These are phyloP conservation scores for Aegithalos caudatus DNA, from an alignment of 2,113 vertebrate species.

Conservation along the genomic window DNA sequence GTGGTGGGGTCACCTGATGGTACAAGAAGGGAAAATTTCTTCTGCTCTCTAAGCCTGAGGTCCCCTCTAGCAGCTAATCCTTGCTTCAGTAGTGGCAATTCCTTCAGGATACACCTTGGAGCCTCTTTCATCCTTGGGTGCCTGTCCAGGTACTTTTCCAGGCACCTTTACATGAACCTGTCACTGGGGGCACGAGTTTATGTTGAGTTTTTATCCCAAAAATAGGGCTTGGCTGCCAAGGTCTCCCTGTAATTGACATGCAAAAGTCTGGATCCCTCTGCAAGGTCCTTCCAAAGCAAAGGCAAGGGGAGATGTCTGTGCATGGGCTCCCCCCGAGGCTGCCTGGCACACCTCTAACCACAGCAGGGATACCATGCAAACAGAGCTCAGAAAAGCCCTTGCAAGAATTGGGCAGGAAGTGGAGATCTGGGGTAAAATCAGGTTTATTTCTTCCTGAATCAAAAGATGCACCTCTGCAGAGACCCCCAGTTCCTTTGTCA, in stretches of 20 bases:
- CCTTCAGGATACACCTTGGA: background rate
- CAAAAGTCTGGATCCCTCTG: background rate
- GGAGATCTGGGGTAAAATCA: background rate
- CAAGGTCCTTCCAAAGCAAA: background rate
- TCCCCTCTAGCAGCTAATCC: background rate
- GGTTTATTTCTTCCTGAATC: background rate
- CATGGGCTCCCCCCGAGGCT: background rate
- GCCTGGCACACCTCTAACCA: background rate
- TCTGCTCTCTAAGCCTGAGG: background rate
- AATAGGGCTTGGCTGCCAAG: background rate
- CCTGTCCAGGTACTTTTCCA: background rate
- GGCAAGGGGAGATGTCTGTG: background rate
- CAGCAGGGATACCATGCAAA: fast-evolving
- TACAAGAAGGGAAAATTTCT: background rate
- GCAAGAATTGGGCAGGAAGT: background rate
- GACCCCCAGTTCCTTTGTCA: background rate
- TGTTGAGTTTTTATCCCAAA: background rate
- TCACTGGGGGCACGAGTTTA: background rate
- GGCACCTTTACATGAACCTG: background rate
- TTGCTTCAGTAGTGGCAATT: background rate
- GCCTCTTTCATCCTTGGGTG: background rate
- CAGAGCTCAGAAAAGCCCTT: background rate
- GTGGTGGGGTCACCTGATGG: background rate
- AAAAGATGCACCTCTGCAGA: background rate
- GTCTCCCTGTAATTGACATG: background rate